Evolutionary conservation across 1,140 invertebrate species (phyloP).

Genomic region (Homarus americanus): DNA sequence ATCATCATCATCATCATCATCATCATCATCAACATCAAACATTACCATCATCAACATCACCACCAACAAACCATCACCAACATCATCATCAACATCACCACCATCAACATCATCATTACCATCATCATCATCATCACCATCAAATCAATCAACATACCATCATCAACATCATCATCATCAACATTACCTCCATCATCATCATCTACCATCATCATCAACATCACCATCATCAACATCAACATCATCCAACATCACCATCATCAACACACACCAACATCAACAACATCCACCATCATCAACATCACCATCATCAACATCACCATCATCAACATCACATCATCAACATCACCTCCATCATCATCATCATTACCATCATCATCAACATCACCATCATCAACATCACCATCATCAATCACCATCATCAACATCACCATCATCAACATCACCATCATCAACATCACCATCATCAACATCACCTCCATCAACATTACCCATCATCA

Average conservation of each 20-base stretch:
- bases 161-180: neutral
- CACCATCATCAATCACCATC: too few relatives aligned
- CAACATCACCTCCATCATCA: neutral
- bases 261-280: neutral
- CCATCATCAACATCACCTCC: neutral
- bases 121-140: constrained; percentile 4
- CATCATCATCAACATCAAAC: constrained; percentile 5
- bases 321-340: neutral
- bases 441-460: neutral
- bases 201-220: neutral
- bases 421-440: neutral
- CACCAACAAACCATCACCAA: neutral
- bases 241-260: neutral
- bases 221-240: neutral
- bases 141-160: too few relatives aligned
- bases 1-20: neutral
- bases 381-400: neutral
- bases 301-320: neutral
- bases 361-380: neutral
- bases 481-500: neutral
- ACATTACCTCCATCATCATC: neutral
- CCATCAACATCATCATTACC: neutral
- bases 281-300: constrained; percentile 1
- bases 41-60: too few relatives aligned
- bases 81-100: constrained; percentile 2